Evolutionary conservation across 2,888 invertebrate genomes (phyloP).

Genomic region (Cantharis flavilabris): DNA sequence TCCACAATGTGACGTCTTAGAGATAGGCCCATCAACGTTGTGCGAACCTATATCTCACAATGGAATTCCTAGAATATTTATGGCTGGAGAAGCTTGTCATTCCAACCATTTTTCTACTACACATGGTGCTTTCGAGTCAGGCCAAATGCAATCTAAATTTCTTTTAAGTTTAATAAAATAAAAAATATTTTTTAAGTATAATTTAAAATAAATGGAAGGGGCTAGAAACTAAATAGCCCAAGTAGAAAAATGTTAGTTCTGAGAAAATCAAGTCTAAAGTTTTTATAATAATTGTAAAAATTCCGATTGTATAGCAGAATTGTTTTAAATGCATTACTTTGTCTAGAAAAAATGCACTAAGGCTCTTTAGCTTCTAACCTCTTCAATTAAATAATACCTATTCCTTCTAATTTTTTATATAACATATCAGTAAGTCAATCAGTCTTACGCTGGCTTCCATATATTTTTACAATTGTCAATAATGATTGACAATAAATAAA

Average conservation of each 20-base stretch:
- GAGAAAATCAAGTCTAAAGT: no score
- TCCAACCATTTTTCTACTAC: slow-evolving; percentile 66
- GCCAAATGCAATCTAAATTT: slow-evolving; percentile 58
- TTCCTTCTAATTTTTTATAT: neutral
- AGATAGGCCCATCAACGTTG: slow-evolving; percentile 52
- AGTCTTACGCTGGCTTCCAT: neutral
- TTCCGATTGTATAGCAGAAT: no score
- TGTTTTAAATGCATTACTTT: no score
- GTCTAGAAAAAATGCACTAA: no score
- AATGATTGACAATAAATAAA: no score
- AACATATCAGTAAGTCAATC: neutral
- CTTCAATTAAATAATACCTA: neutral
- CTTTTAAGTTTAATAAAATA: slow-evolving; percentile 44
- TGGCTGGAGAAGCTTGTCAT: slow-evolving; percentile 70
- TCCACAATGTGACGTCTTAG: slow-evolving; percentile 56
- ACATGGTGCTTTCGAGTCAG: slow-evolving; percentile 69
- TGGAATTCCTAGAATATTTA: slow-evolving; percentile 58
- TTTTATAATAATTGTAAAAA: no score
- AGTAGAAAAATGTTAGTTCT: no score
- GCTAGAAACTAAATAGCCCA: no score
- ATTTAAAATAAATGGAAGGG: neutral
- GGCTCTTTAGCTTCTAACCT: no score
- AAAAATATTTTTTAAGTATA: neutral
- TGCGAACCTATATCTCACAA: slow-evolving; percentile 54
- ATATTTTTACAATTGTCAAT: neutral